A percentile compares a stretch with the other conserved stretches of the same genome.
Conservation (phyloP, 2,888 invertebrate species). For the Sarcophaga carnaria region DNA sequence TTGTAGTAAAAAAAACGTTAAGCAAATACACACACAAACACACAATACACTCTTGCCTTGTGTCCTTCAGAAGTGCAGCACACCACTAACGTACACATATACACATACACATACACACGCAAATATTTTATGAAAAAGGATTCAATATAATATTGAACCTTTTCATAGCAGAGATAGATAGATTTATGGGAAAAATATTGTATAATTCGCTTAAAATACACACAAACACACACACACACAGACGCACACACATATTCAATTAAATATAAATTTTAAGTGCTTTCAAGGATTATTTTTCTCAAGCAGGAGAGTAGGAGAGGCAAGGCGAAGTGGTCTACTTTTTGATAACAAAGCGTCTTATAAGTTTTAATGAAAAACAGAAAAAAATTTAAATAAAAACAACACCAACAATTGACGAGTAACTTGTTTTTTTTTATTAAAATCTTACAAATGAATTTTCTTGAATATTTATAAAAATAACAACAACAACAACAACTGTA, state of each 20-base stretch:
- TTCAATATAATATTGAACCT: slow-evolving; percentile 54
- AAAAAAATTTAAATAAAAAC: background rate
- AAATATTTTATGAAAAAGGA: slow-evolving; percentile 29
- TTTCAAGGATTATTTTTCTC: background rate
- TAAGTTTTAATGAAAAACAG: slow-evolving; percentile 44
- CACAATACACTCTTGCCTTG: background rate
- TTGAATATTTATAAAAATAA: background rate
- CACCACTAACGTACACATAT: background rate
- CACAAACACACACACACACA: background rate
- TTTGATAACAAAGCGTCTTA: slow-evolving; percentile 49
- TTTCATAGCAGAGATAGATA: slow-evolving; percentile 29
- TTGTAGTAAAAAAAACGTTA: background rate
- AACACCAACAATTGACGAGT: background rate
- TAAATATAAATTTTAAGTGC: slow-evolving; percentile 23
- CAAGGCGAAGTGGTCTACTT: background rate
- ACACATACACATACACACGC: background rate
- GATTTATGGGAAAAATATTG: slow-evolving; percentile 60
- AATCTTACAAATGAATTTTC: slow-evolving; percentile 45
- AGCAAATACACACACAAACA: background rate
- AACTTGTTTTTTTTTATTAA: slow-evolving; percentile 51
- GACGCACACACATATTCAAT: background rate
- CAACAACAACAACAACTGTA: background rate
- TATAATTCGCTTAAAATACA: slow-evolving; percentile 12
- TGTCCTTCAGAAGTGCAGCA: background rate
- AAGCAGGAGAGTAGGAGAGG: background rate